A percentile compares a stretch with the other conserved stretches of the same genome.
phyloP scores from a whole-genome alignment of 2,113 vertebrate genomes.

The Cricetomys ansorgei region DNA sequence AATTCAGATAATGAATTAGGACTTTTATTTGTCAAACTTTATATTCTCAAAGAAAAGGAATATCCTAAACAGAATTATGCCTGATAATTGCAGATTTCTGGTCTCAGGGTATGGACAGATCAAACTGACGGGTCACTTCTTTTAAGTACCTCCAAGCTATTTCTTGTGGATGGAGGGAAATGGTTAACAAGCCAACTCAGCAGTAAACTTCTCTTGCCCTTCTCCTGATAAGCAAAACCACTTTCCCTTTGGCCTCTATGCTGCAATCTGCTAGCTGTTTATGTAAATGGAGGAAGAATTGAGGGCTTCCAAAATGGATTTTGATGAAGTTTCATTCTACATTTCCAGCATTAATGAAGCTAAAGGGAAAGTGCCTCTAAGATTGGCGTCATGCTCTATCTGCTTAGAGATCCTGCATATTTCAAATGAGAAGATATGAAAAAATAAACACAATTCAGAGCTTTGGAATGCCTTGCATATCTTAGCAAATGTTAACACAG shows the following conservation, averaged over 20 bases:
- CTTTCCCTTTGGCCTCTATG: neutral
- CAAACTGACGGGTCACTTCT: neutral
- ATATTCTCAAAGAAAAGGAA: constrained; percentile 23
- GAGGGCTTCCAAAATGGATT: constrained; percentile 49
- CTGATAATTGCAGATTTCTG: neutral
- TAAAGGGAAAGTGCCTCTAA: neutral
- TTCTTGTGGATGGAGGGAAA: neutral
- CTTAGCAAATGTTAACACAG: constrained; percentile 22
- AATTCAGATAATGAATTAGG: constrained; percentile 20
- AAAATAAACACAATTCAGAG: constrained; percentile 25
- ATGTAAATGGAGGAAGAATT: constrained; percentile 27
- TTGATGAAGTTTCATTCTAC: constrained; percentile 25
- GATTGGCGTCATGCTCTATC: neutral
- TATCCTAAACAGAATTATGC: constrained; percentile 28
- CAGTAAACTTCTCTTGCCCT: neutral
- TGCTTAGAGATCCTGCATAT: neutral
- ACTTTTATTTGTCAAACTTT: constrained; percentile 59
- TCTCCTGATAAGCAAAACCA: neutral
- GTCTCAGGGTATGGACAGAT: neutral
- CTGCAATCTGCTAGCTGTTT: constrained; percentile 19
- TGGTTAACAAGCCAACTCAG: constrained; percentile 20
- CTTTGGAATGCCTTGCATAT: neutral
- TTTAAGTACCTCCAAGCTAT: neutral
- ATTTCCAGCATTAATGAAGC: constrained; percentile 14
- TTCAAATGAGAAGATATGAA: constrained; percentile 4